Evolutionary conservation across 2,797 vertebrate genomes (phyloP).

Genomic region (Platyrinchus mystaceus): DNA sequence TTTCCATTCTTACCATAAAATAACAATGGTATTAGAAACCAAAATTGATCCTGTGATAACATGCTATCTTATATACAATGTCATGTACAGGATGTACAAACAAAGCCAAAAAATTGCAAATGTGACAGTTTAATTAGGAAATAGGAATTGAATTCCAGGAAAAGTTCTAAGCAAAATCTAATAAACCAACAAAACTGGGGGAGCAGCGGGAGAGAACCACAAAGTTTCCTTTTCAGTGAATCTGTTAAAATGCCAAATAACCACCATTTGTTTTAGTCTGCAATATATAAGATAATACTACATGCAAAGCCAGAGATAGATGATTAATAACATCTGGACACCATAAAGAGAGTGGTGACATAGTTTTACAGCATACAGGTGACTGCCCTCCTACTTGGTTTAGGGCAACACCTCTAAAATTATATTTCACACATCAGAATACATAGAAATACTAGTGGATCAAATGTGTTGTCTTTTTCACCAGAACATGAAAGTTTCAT

Average conservation of each 20-base stretch:
- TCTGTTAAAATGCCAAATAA: neutral
- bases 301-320: neutral
- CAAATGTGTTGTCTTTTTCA: rapidly evolving
- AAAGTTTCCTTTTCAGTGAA: neutral
- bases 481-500: neutral
- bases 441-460: neutral
- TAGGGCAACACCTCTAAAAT: neutral
- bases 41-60: neutral
- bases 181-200: neutral
- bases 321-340: neutral
- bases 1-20: neutral
- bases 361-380: neutral
- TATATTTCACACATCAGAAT: neutral
- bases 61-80: neutral
- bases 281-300: neutral
- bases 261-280: neutral
- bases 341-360: neutral
- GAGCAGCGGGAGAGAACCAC: neutral
- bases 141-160: neutral
- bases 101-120: neutral
- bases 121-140: neutral
- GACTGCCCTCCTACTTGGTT: neutral
- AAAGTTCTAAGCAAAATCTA: neutral
- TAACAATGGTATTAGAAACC: neutral
- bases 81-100: neutral